These are phyloP conservation scores for Talpa occidentalis DNA, from an alignment of 2,113 vertebrate genomes.

Conservation along the genomic window DNA sequence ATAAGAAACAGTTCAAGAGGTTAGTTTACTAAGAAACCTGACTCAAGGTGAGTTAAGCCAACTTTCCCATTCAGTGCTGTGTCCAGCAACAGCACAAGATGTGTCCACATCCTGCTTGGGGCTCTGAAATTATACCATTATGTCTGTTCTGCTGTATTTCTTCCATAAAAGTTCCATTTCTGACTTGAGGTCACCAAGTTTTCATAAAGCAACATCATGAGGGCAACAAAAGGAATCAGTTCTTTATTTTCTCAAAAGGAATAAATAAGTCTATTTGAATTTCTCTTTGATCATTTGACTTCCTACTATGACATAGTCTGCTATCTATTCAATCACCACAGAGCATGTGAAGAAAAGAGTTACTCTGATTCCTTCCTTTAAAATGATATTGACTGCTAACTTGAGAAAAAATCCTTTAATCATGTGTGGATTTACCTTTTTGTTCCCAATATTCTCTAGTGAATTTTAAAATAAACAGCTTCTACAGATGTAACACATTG, in stretches of 20 bases:
- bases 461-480: slow-evolving; percentile 75
- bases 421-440: slow-evolving; percentile 77
- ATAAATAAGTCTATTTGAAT: slow-evolving; percentile 82
- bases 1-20: slow-evolving; percentile 83
- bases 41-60: slow-evolving; percentile 81
- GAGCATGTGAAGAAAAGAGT: slow-evolving; percentile 69
- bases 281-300: slow-evolving; percentile 83
- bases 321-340: slow-evolving; percentile 82
- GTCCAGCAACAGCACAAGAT: slow-evolving; percentile 74
- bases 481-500: slow-evolving; percentile 65
- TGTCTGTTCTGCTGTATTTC: slow-evolving; percentile 78
- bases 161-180: slow-evolving; percentile 81
- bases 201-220: slow-evolving; percentile 83
- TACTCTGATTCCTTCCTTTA: slow-evolving; percentile 81
- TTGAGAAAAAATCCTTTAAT: slow-evolving; percentile 80
- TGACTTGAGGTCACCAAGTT: slow-evolving; percentile 81
- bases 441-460: slow-evolving; percentile 73
- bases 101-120: slow-evolving; percentile 75
- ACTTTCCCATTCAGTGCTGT: slow-evolving; percentile 82
- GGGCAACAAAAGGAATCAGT: slow-evolving; percentile 84
- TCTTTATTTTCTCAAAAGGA: slow-evolving; percentile 86
- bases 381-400: slow-evolving; percentile 80
- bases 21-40: slow-evolving; percentile 83
- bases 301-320: slow-evolving; percentile 82
- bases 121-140: slow-evolving; percentile 83